A percentile compares a stretch with the other conserved stretches of the same genome.
These are phyloP conservation scores for Tricholauxania praeusta DNA, from an alignment of 2,888 invertebrate genomes.

Conservation along the genomic window DNA sequence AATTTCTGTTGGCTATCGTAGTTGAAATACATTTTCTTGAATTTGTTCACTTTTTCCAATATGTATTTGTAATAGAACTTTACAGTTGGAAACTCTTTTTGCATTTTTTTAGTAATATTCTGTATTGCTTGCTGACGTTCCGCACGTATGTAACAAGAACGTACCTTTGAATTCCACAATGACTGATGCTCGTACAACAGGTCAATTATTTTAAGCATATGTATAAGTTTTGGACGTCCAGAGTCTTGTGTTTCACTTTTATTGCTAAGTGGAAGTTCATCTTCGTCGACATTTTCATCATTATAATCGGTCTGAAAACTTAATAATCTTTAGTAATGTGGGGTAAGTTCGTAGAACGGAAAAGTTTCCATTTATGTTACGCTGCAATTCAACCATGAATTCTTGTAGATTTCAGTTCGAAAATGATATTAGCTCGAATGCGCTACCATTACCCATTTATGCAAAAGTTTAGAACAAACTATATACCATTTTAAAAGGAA, in stretches of 20 bases:
- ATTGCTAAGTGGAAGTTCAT: no score
- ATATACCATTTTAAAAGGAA: no score
- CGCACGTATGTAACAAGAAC: background rate
- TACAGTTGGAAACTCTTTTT: slow-evolving; percentile 1
- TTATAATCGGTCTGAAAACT: no score
- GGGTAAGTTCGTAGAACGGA: no score
- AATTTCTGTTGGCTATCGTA: background rate
- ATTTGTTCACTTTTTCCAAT: slow-evolving; percentile 2
- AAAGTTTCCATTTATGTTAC: no score
- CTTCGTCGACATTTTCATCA: no score
- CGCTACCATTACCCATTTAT: no score
- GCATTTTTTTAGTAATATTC: slow-evolving; percentile 4
- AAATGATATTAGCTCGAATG: no score
- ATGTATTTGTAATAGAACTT: slow-evolving; percentile 10
- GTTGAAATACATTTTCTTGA: slow-evolving; percentile 15
- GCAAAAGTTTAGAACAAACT: no score
- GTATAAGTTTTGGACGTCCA: background rate
- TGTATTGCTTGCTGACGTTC: slow-evolving; percentile 1
- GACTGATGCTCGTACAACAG: background rate
- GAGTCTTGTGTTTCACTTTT: background rate
- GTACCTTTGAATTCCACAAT: slow-evolving; percentile 10
- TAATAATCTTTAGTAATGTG: no score
- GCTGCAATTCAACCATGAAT: no score
- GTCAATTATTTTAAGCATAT: slow-evolving; percentile 17
- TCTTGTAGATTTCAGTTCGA: no score